Evolutionary conservation across 2,797 vertebrate genomes (phyloP), one percentile per base, ranked within the genome.

Genomic region (Sebastes trivittatus): DNA sequence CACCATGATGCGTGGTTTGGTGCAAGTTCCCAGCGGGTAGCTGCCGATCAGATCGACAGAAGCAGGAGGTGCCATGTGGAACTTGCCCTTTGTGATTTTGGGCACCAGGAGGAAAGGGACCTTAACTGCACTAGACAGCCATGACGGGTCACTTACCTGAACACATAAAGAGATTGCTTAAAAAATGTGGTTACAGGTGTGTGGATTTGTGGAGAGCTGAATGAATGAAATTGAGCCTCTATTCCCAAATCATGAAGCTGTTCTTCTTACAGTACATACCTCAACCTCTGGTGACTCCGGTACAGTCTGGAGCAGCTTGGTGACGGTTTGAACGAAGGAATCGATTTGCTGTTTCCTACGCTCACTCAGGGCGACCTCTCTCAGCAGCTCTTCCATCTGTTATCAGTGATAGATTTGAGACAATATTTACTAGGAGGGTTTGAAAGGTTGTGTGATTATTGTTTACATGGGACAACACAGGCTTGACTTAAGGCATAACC

Each of bases 301-400:
- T 58, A 99, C 92, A 5, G 58, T 60, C 1, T 94, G 92, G 10
- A 99, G 89, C 65, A 96, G 84, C 38, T 89, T 69, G 27, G 96
- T 97, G 88, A 99, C 87, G 2, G 96, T 94, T 82, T 89, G 88
- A 8, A 99, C 78, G 73, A 99, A 98, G 6, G 88, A 76, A 84
- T 98, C 96, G 0, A 99, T 97, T 72, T 93, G 94, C 61, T 90
- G 93, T 72, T 96, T 98, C 86, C 95, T 97, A 0, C 93, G 96
- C 72, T 98, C 97, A 84, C 97, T 97, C 83, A 99, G 74, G 2
- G 80, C 89, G 25, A 99, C 96, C 87, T 99, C 98, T 87, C 97
- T 98, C 52, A 99, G 92, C 81, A 99, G 95, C 87, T 99, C 98
- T 46, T 99, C 97, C 1, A 99, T 96, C 98, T 99, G 92, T 46